phyloP scores from a whole-genome alignment of 2,113 vertebrate genomes.

The Ochotona princeps region DNA sequence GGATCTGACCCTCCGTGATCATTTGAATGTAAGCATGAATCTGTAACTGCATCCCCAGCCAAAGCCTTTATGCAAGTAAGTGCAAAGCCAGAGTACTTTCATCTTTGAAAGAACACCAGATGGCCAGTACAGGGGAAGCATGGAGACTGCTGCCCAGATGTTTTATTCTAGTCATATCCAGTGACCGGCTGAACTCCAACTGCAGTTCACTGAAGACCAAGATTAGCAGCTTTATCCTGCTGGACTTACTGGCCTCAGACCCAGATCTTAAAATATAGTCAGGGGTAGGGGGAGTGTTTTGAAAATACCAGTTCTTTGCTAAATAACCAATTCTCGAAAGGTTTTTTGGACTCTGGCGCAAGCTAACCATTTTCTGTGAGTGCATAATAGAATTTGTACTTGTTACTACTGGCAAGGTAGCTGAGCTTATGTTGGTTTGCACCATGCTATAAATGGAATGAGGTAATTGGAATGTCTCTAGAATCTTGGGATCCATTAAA shows the following conservation, averaged over 20 bases:
- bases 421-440: constrained; percentile 39
- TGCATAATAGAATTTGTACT: constrained; percentile 40
- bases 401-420: constrained; percentile 25
- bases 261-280: constrained; percentile 31
- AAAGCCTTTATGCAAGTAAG: neutral
- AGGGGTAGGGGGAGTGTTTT: constrained; percentile 27
- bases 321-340: constrained; percentile 36
- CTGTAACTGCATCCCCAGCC: neutral
- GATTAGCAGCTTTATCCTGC: constrained; percentile 13
- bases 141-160: neutral
- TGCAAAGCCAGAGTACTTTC: neutral
- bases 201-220: neutral
- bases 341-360: neutral
- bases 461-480: constrained; percentile 27
- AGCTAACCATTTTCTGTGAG: neutral
- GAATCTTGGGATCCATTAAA: neutral
- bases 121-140: neutral
- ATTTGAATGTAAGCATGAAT: neutral
- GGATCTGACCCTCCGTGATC: neutral
- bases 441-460: neutral
- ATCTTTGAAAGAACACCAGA: neutral
- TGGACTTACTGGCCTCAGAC: constrained; percentile 4
- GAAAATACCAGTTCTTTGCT: constrained; percentile 28
- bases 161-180: neutral
- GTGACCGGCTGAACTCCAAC: neutral